phyloP scores from a whole-genome alignment of 2,888 invertebrate genomes.

The Pollenia angustigena region DNA sequence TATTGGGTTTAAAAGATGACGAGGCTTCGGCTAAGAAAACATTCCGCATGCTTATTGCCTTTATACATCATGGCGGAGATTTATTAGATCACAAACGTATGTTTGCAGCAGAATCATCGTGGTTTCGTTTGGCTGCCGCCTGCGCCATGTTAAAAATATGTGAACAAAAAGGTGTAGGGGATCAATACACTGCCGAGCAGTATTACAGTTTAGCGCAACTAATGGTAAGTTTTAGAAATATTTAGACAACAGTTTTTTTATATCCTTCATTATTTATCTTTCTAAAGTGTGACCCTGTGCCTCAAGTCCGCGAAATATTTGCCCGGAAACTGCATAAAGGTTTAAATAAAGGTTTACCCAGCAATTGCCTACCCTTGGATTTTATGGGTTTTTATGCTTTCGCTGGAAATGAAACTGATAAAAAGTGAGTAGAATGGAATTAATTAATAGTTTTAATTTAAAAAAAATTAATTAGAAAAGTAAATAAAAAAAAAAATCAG shows the following conservation, averaged over 20 bases:
- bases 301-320: slow-evolving; percentile 95
- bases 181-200: slow-evolving; percentile 97
- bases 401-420: slow-evolving; percentile 94
- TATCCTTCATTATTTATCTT: slow-evolving; percentile 8
- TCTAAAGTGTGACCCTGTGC: slow-evolving; percentile 88
- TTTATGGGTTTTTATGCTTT: slow-evolving; percentile 98
- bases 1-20: slow-evolving; percentile 95
- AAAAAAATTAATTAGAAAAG: too few relatives aligned
- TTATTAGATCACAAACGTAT: slow-evolving; percentile 90
- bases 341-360: slow-evolving; percentile 91
- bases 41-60: slow-evolving; percentile 96
- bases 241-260: neutral
- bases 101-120: slow-evolving; percentile 95
- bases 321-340: slow-evolving; percentile 97
- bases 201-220: slow-evolving; percentile 96
- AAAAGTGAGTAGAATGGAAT: slow-evolving; percentile 85
- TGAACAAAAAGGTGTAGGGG: slow-evolving; percentile 97
- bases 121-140: slow-evolving; percentile 95
- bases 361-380: slow-evolving; percentile 96
- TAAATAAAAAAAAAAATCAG: too few relatives aligned
- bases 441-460: neutral
- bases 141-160: slow-evolving; percentile 98
- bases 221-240: slow-evolving; percentile 87
- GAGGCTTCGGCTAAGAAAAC: slow-evolving; percentile 96
- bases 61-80: slow-evolving; percentile 96